Evolutionary conservation across 2,888 invertebrate species (phyloP), one percentile per base, ranked within the genome.

Genomic region (Eupithecia subfuscata): DNA sequence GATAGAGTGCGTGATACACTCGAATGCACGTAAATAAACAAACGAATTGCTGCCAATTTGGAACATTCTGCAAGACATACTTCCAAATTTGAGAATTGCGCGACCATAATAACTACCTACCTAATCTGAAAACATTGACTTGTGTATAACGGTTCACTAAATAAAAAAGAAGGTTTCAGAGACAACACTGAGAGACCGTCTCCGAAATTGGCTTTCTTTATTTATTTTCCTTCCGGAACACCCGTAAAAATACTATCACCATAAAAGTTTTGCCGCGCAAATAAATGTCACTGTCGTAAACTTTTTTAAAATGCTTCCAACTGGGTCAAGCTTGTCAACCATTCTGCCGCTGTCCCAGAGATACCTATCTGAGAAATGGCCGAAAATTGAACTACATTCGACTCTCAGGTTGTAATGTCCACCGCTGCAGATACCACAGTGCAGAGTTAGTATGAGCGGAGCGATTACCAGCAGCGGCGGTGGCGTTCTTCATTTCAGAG

Each of bases 211-310:
- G 30, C 14, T 70, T 56, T 60, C 70, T 60, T 25, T 40, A 71
- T 43, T 37, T 56, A 34, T 40, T 63, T 73, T 68, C 25, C 43
- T 56, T 68, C 45, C 25, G 56, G n/a, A 74, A 25, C 48, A 69
- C 70, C 56, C 72, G 69, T 72, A 72, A 69, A 75, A 71, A 64
- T 72, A 75, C 64, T 63, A 75, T 70, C 72, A 70, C 67, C 74
- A 65, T 74, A 71, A 69, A 74, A 56, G 45, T 73, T 76, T 74
- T 76, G 60, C 74, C 74, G 76, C 76, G 69, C 76, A 76, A 76
- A 76, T 74, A 74, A 74, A 76, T 76, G 74, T 76, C 74, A 74
- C 18, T 69, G 74, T 69, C 71, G 69, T 71, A 71, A 76, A 74
- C 34, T 71, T 76, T 76, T 76, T 76, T 76, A 71, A 73, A 73